phyloP scores from a whole-genome alignment of 2,113 vertebrate species.

The Tonatia bakeri region DNA sequence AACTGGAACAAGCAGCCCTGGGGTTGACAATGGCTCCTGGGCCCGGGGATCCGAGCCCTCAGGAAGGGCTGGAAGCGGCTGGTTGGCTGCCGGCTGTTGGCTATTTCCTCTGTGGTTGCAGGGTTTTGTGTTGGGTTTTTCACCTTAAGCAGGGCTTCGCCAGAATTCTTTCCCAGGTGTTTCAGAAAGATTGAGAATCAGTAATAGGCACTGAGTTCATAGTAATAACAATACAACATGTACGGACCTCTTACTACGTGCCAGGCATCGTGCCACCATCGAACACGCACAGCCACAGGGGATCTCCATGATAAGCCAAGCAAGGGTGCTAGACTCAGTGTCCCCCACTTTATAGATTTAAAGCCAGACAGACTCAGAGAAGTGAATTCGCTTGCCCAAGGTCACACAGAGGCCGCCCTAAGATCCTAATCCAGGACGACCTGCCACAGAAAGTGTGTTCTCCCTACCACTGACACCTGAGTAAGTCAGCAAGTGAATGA shows the following conservation, averaged over 20 bases:
- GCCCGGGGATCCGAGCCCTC: neutral
- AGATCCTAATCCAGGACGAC: neutral
- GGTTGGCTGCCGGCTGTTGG: neutral
- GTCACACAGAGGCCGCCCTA: neutral
- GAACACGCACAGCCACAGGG: neutral
- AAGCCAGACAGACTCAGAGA: neutral
- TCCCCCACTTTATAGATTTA: neutral
- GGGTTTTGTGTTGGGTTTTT: neutral
- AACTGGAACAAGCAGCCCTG: neutral
- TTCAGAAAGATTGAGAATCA: neutral
- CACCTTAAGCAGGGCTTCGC: neutral
- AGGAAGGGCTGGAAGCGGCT: slow-evolving; percentile 35
- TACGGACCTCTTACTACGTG: neutral
- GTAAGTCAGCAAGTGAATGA: neutral
- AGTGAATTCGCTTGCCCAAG: neutral
- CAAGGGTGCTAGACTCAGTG: neutral
- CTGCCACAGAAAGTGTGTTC: neutral
- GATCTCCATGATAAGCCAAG: neutral
- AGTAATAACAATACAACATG: neutral
- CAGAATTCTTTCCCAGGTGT: neutral
- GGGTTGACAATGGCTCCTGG: neutral
- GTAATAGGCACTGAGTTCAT: neutral
- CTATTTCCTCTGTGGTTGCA: neutral
- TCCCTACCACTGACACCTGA: neutral
- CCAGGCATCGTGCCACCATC: neutral